Evolutionary conservation across 2,888 invertebrate species (phyloP), one percentile per base, ranked within the genome.

Genomic region (Gymnosoma rotundatum): DNA sequence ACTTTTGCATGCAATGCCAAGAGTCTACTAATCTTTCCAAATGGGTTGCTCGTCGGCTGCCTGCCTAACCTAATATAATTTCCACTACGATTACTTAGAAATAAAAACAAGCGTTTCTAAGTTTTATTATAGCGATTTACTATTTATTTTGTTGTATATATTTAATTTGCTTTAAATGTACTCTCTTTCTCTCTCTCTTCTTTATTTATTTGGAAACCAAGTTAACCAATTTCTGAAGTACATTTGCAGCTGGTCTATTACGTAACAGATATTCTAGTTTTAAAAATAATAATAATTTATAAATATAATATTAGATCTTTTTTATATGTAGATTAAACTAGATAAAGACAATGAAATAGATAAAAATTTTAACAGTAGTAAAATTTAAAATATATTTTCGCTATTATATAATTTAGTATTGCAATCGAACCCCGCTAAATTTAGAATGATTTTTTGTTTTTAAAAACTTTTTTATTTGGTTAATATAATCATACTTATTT

Each of bases 371-470:
- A 16, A 6, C 6, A 36, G 32, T 18, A 18, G 10, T 58, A 50
- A 36, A 58, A 32, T 72, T 54, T 63, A 63, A 56, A 60, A 64
- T 63, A 52, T 76, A 58, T 56, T 67, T 42, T 45, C 18, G 75
- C 63, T 69, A 78, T 61, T 63, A 67, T 16, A 45, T 58, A 70
- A 21, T 20, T 5, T 60, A 50, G 21, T 78, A 83, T 83, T 83
- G 83, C 83, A 83, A 74, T 61, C 25, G 45, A 61, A 79, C 70
- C 83, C 79, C 83, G 42, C 3, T 78, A 32, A 12, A 52, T 20
- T 52, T 52, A 18, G 1, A 20, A 18, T 9, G 2, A 50, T 3
- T 14, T 2, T 4, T 2, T 50, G 4, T n/a, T 50, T n/a, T 50
- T 50, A 7, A n/a, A n/a, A n/a, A 50, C 25, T 25, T 25, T 1